Conservation (phyloP, 2,113 vertebrate species). For the Eulacestoma nigropectus region DNA sequence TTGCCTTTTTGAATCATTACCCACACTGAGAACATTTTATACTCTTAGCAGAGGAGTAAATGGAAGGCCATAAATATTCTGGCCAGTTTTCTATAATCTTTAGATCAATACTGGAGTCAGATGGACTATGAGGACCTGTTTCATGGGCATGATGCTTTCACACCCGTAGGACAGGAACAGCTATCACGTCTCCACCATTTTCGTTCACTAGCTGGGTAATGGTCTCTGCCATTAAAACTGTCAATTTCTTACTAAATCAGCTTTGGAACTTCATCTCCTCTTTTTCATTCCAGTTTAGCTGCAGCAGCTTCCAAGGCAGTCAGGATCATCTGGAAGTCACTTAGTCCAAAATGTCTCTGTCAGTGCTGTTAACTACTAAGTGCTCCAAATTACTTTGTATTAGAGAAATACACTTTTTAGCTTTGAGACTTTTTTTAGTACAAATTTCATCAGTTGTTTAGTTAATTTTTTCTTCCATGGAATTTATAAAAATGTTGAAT, state of each 20-base stretch:
- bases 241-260: neutral
- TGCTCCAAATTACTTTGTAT: neutral
- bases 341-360: neutral
- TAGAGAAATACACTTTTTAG: neutral
- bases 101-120: neutral
- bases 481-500: neutral
- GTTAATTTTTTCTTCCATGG: neutral
- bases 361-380: neutral
- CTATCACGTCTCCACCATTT: neutral
- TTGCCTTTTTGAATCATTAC: neutral
- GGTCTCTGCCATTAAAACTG: neutral
- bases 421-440: neutral
- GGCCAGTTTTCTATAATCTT: neutral
- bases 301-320: neutral
- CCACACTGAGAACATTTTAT: neutral
- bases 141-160: neutral
- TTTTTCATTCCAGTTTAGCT: neutral
- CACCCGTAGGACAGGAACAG: neutral
- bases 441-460: neutral
- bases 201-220: neutral
- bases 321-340: neutral
- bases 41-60: neutral
- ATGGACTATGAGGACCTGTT: neutral
- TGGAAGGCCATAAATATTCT: neutral
- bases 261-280: neutral